phyloP scores from a whole-genome alignment of 2,797 vertebrate species.

The Hydrophis major region DNA sequence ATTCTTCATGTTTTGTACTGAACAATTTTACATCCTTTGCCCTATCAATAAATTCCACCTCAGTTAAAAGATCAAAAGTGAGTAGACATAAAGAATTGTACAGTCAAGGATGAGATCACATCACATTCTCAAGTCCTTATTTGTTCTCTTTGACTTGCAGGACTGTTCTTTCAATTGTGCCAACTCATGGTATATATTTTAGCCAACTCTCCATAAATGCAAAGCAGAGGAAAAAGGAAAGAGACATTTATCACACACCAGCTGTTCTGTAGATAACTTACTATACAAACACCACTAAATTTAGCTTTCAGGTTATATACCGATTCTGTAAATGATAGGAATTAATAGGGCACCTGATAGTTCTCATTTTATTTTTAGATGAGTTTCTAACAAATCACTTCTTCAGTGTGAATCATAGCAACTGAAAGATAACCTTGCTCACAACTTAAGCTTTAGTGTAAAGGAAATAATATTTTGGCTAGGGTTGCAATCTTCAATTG shows the following conservation, averaged over 20 bases:
- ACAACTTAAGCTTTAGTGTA: not conserved
- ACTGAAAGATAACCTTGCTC: not conserved
- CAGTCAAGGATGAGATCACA: not conserved
- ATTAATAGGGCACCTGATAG: slow-evolving; percentile 18
- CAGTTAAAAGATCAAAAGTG: not conserved
- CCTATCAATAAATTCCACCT: not conserved
- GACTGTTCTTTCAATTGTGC: not conserved
- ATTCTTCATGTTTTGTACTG: not conserved
- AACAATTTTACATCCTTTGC: not conserved
- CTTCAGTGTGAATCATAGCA: not conserved
- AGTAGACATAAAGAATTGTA: not conserved
- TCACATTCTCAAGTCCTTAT: not conserved
- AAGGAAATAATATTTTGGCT: not conserved
- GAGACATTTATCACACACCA: slow-evolving; percentile 8
- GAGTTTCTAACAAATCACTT: not conserved
- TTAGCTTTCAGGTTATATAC: slow-evolving; percentile 19
- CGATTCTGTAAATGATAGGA: slow-evolving; percentile 6
- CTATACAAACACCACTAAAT: slow-evolving; percentile 21
- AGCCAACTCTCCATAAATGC: not conserved
- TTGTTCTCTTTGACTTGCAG: not conserved
- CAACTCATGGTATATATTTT: not conserved
- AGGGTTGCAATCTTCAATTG: not conserved
- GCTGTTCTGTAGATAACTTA: slow-evolving; percentile 21
- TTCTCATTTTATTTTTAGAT: slow-evolving; percentile 13
- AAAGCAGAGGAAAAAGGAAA: not conserved